These are phyloP conservation scores for Cosmorhoe ocellata DNA, from an alignment of 2,888 invertebrate species.

Conservation along the genomic window DNA sequence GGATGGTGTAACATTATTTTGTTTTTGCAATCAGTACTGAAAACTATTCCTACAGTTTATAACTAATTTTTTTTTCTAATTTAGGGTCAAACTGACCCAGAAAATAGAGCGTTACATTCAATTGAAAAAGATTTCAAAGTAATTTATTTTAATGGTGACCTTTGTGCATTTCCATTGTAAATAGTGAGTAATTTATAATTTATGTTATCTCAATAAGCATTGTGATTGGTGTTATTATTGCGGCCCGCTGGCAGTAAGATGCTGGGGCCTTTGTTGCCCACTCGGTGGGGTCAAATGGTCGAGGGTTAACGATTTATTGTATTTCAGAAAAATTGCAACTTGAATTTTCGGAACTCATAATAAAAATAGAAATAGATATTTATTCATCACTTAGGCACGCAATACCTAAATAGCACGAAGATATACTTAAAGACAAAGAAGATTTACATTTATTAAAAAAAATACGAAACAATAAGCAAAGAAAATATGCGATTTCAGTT, in stretches of 20 bases:
- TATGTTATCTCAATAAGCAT: conserved; percentile 74
- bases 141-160: conserved; percentile 36
- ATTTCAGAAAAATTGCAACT: conserved; percentile 63
- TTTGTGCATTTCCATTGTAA: conserved; percentile 33
- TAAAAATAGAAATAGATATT: too few species aligned
- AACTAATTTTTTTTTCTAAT: conserved; percentile 10
- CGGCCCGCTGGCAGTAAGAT: conserved; percentile 74
- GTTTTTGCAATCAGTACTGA: too few species aligned
- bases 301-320: conserved; percentile 72
- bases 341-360: conserved; percentile 1
- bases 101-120: conserved; percentile 27
- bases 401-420: too few species aligned
- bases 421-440: too few species aligned
- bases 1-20: too few species aligned
- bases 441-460: too few species aligned
- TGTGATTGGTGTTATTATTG: conserved; percentile 74
- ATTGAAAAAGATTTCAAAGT: conserved; percentile 24
- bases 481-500: too few species aligned
- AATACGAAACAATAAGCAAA: too few species aligned
- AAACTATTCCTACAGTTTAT: too few species aligned
- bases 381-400: too few species aligned
- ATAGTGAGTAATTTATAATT: conserved; percentile 65
- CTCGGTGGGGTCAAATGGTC: conserved; percentile 72
- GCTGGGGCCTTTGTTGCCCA: conserved; percentile 55
- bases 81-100: conserved; percentile 21